phyloP scores from a whole-genome alignment of 2,797 vertebrate species.

The Gymnopithys bicolor region DNA sequence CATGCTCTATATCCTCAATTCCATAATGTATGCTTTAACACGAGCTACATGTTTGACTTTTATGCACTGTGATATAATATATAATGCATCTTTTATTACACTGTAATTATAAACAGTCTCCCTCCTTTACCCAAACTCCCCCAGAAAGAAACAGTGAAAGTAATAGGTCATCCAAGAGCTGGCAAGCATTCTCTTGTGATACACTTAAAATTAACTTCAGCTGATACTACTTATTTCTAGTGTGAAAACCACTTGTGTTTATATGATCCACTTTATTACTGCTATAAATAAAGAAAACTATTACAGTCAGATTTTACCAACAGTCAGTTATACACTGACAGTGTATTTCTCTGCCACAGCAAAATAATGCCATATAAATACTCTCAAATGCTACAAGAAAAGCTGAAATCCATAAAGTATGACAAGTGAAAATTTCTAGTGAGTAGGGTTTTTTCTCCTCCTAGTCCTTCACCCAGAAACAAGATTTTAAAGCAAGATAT shows the following conservation, averaged over 20 bases:
- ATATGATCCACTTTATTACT: conserved; percentile 22
- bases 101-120: not conserved
- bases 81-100: not conserved
- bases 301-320: not conserved
- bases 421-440: not conserved
- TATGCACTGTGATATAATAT: not conserved
- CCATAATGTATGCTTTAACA: not conserved
- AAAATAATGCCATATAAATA: not conserved
- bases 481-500: not conserved
- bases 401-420: not conserved
- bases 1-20: not conserved
- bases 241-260: conserved; percentile 44
- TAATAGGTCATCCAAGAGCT: not conserved
- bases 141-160: not conserved
- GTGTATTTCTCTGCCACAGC: not conserved
- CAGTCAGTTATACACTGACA: not conserved
- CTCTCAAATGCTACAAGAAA: not conserved
- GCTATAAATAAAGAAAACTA: conserved; percentile 10
- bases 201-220: conserved; percentile 27
- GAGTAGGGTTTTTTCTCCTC: fast-evolving
- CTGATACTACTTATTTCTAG: conserved; percentile 36
- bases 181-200: not conserved
- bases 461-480: not conserved
- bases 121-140: not conserved
- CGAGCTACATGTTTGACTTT: not conserved